Percentiles rank a stretch among this genome's conserved stretches.
Conservation (phyloP, 2,797 vertebrate genomes). For the Phataginus tetradactyla region DNA sequence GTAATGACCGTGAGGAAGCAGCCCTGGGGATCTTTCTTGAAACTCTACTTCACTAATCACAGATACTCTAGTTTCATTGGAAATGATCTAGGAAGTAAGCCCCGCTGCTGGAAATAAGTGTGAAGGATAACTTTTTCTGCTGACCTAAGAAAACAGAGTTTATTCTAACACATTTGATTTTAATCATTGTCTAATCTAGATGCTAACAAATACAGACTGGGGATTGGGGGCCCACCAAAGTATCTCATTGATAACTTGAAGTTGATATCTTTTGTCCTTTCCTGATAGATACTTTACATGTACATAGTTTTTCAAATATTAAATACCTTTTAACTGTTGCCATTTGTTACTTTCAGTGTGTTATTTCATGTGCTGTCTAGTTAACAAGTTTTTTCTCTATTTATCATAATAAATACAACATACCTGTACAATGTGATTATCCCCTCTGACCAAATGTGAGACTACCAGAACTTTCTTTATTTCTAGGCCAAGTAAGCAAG, state of each 20-base stretch:
- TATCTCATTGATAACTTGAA: slow-evolving; percentile 20
- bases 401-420: slow-evolving; percentile 62
- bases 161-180: background rate
- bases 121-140: background rate
- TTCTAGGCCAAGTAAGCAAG: background rate
- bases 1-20: background rate
- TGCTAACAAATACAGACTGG: background rate
- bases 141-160: background rate
- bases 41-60: background rate
- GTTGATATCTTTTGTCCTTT: slow-evolving; percentile 6
- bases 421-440: background rate
- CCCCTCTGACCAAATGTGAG: background rate
- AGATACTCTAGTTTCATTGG: background rate
- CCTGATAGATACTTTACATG: slow-evolving; percentile 29
- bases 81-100: background rate
- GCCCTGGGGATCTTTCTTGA: background rate
- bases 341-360: slow-evolving; percentile 4
- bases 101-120: background rate
- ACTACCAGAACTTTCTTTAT: background rate
- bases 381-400: slow-evolving; percentile 50
- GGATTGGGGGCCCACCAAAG: background rate
- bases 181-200: background rate
- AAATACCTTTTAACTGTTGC: slow-evolving; percentile 37
- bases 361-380: slow-evolving; percentile 40
- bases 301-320: slow-evolving; percentile 73